phyloP scores from a whole-genome alignment of 2,888 invertebrate genomes.

The Melinaea menophilus region DNA sequence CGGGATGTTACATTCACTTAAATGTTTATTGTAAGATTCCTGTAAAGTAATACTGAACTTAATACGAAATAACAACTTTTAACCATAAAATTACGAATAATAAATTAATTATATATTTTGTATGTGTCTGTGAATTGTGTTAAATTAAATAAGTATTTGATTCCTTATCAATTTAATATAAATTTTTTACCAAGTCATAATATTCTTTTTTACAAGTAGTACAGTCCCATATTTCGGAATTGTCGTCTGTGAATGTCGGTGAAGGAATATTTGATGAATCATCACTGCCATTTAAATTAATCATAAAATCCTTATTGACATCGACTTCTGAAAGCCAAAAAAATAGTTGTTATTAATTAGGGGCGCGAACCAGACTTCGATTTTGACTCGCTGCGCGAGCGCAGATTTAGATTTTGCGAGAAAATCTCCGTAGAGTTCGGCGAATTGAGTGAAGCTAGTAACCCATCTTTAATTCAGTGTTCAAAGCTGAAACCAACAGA shows the following conservation, averaged over 20 bases:
- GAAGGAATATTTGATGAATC: slow-evolving; percentile 55
- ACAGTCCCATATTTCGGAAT: slow-evolving; percentile 51
- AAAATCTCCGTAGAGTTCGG: too few relatives aligned
- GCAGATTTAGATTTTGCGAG: too few relatives aligned
- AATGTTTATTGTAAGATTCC: slow-evolving; percentile 54
- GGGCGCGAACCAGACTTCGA: too few relatives aligned
- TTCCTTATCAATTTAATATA: not conserved
- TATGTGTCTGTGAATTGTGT: too few relatives aligned
- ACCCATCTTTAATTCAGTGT: too few relatives aligned
- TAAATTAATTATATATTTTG: not conserved
- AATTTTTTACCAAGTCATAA: slow-evolving; percentile 47
- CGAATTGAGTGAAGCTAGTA: too few relatives aligned
- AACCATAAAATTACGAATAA: not conserved
- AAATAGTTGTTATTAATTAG: not conserved
- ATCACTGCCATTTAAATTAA: slow-evolving; percentile 44
- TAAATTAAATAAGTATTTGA: too few relatives aligned
- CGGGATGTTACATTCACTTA: slow-evolving; percentile 39
- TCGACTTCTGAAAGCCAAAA: slow-evolving; percentile 6
- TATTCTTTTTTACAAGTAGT: slow-evolving; percentile 52
- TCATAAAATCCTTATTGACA: slow-evolving; percentile 20
- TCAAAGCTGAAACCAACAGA: too few relatives aligned
- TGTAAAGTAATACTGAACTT: slow-evolving; percentile 36
- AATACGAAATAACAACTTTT: not conserved
- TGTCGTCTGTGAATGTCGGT: slow-evolving; percentile 52
- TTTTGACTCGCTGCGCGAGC: too few relatives aligned